A percentile compares a stretch with the other conserved stretches of the same genome.
phyloP scores from a whole-genome alignment of 2,888 invertebrate species.

The Campaea margaritaria region DNA sequence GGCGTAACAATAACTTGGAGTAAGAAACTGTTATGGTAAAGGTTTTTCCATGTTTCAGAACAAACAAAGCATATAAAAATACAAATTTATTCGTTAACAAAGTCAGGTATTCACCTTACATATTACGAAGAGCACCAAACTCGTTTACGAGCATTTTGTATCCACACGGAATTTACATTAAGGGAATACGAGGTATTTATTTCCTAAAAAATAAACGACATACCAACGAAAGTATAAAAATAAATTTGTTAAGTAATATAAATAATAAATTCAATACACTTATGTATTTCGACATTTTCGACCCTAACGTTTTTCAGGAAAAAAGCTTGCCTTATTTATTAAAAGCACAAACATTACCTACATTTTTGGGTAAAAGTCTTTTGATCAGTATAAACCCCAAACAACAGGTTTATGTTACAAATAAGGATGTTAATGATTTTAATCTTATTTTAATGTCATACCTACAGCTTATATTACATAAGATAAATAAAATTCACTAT shows the following conservation, averaged over 20 bases:
- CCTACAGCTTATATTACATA: slow-evolving; percentile 5
- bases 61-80: slow-evolving; percentile 38
- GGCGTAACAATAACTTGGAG: not conserved
- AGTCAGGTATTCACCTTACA: slow-evolving; percentile 42
- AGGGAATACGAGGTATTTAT: slow-evolving; percentile 36
- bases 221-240: slow-evolving; percentile 5
- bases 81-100: slow-evolving; percentile 46
- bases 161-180: slow-evolving; percentile 39
- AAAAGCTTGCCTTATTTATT: not conserved
- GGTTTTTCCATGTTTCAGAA: slow-evolving; percentile 31
- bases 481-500: slow-evolving; percentile 12
- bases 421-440: not conserved
- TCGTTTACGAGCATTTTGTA: slow-evolving; percentile 38
- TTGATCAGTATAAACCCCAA: slow-evolving; percentile 9
- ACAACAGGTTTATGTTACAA: slow-evolving; percentile 5
- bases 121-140: slow-evolving; percentile 45
- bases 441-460: not conserved
- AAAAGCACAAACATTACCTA: slow-evolving; percentile 4
- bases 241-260: not conserved
- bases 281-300: slow-evolving; percentile 2
- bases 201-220: slow-evolving; percentile 31
- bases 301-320: slow-evolving; percentile 12
- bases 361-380: slow-evolving; percentile 1
- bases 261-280: slow-evolving; percentile 4
- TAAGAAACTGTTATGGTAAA: slow-evolving; percentile 17